phyloP scores from a whole-genome alignment of 2,888 invertebrate species.

The Clistopyga incitator region DNA sequence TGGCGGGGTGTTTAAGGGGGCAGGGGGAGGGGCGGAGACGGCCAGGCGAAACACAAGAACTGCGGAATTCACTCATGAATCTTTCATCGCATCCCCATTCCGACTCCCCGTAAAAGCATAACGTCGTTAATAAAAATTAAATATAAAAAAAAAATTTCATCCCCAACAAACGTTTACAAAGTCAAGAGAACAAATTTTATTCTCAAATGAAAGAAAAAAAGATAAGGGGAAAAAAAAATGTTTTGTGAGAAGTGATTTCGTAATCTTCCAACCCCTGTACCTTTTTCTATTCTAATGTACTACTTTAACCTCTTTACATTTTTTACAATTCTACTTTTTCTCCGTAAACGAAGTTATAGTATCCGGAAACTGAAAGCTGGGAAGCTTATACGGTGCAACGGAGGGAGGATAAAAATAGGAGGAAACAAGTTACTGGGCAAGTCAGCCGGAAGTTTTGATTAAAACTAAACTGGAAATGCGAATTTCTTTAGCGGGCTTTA shows the following conservation, averaged over 20 bases:
- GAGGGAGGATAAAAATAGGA: constrained; percentile 47
- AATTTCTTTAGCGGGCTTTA: constrained; percentile 69
- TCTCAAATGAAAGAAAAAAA: not conserved
- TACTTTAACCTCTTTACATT: constrained; percentile 17
- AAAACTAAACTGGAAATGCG: constrained; percentile 78
- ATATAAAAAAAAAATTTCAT: constrained; percentile 19
- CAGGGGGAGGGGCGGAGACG: constrained; percentile 53
- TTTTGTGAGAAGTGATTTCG: constrained; percentile 17
- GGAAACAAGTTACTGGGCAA: constrained; percentile 48
- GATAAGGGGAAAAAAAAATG: not conserved
- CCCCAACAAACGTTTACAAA: constrained; percentile 20
- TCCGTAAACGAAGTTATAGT: constrained; percentile 29
- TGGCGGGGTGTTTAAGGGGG: no score
- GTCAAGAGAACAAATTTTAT: constrained; percentile 17
- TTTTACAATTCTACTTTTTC: constrained; percentile 10
- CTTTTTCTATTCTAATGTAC: constrained; percentile 14
- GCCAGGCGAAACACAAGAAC: constrained; percentile 54
- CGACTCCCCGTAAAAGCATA: constrained; percentile 29
- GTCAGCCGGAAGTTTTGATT: constrained; percentile 74
- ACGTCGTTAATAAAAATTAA: constrained; percentile 36
- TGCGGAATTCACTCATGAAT: constrained; percentile 65
- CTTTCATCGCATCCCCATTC: constrained; percentile 54
- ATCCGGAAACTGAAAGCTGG: not conserved
- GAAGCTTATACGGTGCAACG: constrained; percentile 18
- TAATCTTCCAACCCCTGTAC: constrained; percentile 4